Conservation (phyloP, 2,113 vertebrate species). For the Cercopithecus mona region DNA sequence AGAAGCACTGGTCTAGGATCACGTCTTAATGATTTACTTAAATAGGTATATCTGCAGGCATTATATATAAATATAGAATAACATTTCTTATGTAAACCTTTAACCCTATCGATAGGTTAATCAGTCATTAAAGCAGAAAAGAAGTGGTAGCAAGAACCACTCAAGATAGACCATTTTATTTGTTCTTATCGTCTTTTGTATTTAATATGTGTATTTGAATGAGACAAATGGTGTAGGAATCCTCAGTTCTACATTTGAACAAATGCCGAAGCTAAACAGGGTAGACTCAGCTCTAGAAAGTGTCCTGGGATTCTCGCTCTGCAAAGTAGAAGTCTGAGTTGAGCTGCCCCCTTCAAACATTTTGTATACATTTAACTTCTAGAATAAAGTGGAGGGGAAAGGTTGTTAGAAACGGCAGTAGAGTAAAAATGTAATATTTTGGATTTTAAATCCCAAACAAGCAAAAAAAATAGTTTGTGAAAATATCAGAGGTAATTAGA, state of each 20-base stretch:
- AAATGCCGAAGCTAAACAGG: not conserved
- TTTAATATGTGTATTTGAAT: not conserved
- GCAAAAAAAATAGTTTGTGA: not conserved
- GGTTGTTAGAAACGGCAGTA: not conserved
- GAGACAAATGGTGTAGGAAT: not conserved
- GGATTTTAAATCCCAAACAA: not conserved
- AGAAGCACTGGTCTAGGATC: not conserved
- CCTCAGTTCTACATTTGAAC: not conserved
- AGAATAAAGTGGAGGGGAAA: not conserved
- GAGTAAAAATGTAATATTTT: not conserved
- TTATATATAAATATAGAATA: not conserved
- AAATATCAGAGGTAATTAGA: not conserved
- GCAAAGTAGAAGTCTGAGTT: not conserved
- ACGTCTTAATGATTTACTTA: not conserved
- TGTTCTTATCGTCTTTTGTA: not conserved
- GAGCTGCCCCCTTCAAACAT: not conserved
- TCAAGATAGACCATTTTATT: not conserved
- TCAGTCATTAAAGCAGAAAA: not conserved
- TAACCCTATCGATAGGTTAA: not conserved
- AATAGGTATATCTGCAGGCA: not conserved
- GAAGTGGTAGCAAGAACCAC: not conserved
- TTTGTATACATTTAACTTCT: not conserved
- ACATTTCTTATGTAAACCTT: constrained; percentile 35
- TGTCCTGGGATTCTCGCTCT: not conserved
- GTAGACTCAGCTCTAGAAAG: not conserved